Conservation (phyloP, 1,140 invertebrate species). For the Drosophila auraria region DNA sequence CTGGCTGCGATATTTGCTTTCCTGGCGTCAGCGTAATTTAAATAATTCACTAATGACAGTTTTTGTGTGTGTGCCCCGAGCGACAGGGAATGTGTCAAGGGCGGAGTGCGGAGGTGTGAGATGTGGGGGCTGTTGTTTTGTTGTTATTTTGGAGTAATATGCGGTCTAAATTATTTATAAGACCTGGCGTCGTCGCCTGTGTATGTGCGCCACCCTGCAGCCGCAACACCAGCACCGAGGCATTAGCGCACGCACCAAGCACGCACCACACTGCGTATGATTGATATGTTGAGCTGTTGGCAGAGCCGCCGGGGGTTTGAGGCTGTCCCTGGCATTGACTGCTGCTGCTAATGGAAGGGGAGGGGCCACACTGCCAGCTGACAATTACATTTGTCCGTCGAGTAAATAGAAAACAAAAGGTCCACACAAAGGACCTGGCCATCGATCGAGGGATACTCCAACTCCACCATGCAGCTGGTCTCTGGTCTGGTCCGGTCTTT, state of each 20-base stretch:
- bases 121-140: conserved; percentile 18
- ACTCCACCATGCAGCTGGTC: conserved; percentile 6
- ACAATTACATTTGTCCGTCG: conserved; percentile 66
- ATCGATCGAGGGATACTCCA: conserved; percentile 25
- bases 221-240: conserved; percentile 25
- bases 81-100: conserved; percentile 26
- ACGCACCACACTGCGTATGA: conserved; percentile 77
- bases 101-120: not conserved
- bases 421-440: conserved; percentile 3
- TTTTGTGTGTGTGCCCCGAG: conserved; percentile 10
- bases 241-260: conserved; percentile 58
- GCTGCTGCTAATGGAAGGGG: conserved; percentile 28
- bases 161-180: conserved; percentile 75
- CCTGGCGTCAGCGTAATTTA: conserved; percentile 47
- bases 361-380: conserved; percentile 12
- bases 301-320: conserved; percentile 53
- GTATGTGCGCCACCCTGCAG: conserved; percentile 18
- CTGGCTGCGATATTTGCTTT: conserved; percentile 44
- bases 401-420: conserved; percentile 29
- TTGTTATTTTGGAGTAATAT: conserved; percentile 65
- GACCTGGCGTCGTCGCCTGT: conserved; percentile 49
- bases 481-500: conserved; percentile 30
- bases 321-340: conserved; percentile 24
- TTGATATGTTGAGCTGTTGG: conserved; percentile 82
- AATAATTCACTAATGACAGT: conserved; percentile 78